Base-by-base conservation (phyloP, 2,888 invertebrate genomes). In the Stegophylla sp. region DNA sequence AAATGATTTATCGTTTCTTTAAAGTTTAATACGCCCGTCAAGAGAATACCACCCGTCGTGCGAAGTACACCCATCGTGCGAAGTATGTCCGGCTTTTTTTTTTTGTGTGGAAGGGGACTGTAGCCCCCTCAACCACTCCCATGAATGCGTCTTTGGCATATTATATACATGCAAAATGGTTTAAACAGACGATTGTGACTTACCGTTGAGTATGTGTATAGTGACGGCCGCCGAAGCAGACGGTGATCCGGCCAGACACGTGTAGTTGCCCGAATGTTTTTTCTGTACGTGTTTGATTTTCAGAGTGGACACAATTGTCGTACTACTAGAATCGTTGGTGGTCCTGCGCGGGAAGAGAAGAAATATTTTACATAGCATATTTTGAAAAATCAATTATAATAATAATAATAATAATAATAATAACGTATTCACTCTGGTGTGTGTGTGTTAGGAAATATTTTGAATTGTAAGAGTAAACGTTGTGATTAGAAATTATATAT, bases 141-240 rank as follows among this genome's bases (percentile, higher is more conserved):
- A n/a, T n/a, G n/a, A n/a, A n/a, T n/a, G n/a, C n/a, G n/a, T n/a
- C n/a, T n/a, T n/a, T n/a, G n/a, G n/a, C n/a, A n/a, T n/a, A n/a
- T n/a, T n/a, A n/a, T n/a, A n/a, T n/a, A n/a, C n/a, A n/a, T n/a
- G n/a, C n/a, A n/a, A n/a, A n/a, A n/a, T n/a, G n/a, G n/a, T n/a
- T n/a, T n/a, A n/a, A n/a, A n/a, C n/a, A n/a, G n/a, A n/a, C n/a
- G n/a, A n/a, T n/a, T n/a, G 10, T 67, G 17, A 63, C 82, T 83
- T 82, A 90, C 90, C 90, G 86, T 90, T 90, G 83, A 90, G 88
- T 84, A 90, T 90, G 86, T 90, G 90, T 84, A 90, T 90, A 73
- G 89, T 88, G 79, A 90, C 89, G 76, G 89, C 89, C 84, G 89
- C 88, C 83, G 88, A 88, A 82, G 90, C 89, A 17, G 82, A 64